Evolutionary conservation across 2,797 vertebrate species (phyloP).

Genomic region (Martes flavigula): DNA sequence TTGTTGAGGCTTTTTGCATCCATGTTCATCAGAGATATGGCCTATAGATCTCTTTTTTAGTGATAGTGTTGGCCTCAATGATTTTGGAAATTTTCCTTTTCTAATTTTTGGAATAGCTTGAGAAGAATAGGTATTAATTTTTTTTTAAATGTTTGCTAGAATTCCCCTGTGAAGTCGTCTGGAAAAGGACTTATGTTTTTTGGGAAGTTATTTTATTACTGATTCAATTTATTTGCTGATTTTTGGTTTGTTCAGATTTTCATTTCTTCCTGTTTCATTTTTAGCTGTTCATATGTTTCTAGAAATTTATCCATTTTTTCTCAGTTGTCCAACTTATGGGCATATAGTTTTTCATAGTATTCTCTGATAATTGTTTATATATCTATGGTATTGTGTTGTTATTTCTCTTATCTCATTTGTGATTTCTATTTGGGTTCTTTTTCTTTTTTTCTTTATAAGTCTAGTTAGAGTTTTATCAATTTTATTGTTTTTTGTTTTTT

Average conservation of each 20-base stretch:
- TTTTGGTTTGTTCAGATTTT: background rate
- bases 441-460: background rate
- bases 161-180: background rate
- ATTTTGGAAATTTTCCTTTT: background rate
- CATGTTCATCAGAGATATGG: background rate
- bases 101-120: background rate
- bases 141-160: background rate
- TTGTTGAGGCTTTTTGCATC: background rate
- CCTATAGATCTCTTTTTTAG: background rate
- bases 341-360: background rate
- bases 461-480: background rate
- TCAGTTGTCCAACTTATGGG: background rate
- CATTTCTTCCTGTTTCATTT: background rate
- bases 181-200: background rate
- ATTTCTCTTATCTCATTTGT: background rate
- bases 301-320: background rate
- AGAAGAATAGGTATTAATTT: background rate
- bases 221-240: background rate
- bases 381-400: background rate
- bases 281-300: background rate
- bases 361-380: background rate
- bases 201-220: background rate
- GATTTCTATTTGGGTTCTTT: background rate
- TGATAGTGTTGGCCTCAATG: background rate
- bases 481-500: background rate